Conservation (phyloP, 2,113 vertebrate species). For the Tor tambroides region DNA sequence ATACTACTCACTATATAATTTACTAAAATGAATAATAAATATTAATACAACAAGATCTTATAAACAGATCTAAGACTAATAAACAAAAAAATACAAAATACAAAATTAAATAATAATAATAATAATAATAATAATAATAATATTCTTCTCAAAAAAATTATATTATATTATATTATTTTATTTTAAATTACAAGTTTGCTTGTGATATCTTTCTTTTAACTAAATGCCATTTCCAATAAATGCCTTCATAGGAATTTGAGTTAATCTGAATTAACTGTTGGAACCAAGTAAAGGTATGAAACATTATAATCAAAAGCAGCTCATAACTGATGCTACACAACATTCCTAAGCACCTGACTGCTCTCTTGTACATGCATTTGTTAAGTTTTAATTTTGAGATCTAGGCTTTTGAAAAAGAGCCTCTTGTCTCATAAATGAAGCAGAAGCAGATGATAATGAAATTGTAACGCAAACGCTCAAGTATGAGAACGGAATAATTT, state of each 20-base stretch:
- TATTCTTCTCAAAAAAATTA: no score
- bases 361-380: neutral
- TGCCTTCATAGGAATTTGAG: neutral
- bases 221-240: neutral
- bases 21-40: no score
- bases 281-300: neutral
- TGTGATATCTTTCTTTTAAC: no score
- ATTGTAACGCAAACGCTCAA: neutral
- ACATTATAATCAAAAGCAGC: neutral
- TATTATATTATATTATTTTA: no score
- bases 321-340: neutral
- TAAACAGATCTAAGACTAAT: no score
- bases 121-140: no score
- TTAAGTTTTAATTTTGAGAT: neutral
- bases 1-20: no score
- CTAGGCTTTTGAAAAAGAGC: neutral
- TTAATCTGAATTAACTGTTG: neutral
- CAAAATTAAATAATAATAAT: no score
- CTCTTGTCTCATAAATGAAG: neutral
- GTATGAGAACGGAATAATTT: neutral
- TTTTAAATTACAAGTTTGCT: no score
- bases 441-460: neutral
- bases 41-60: no score
- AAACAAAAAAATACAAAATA: no score
- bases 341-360: neutral